Evolutionary conservation across 2,888 invertebrate genomes (phyloP).

Genomic region (Eilema sororculum): DNA sequence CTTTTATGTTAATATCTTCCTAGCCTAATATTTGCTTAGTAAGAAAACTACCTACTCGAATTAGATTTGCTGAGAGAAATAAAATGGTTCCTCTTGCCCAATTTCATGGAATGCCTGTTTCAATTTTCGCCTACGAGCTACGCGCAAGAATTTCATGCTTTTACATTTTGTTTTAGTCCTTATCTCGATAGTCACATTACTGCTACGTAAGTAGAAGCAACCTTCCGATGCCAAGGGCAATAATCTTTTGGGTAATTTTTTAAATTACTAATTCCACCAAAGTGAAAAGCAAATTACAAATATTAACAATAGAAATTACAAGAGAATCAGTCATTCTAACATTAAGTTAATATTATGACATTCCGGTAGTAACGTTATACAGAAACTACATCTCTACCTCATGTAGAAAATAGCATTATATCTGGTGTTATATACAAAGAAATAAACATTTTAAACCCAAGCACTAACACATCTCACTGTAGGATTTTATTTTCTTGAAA

Average conservation of each 20-base stretch:
- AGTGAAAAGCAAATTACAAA: neutral
- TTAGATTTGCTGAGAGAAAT: neutral
- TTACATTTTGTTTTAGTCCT: neutral
- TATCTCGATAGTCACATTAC: neutral
- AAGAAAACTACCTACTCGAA: neutral
- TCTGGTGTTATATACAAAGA: no score
- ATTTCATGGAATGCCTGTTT: neutral
- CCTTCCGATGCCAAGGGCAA: no score
- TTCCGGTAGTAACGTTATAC: no score
- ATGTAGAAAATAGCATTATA: no score
- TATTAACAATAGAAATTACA: neutral
- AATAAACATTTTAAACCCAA: neutral
- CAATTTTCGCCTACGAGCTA: neutral
- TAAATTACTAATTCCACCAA: neutral
- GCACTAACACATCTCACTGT: constrained; percentile 6
- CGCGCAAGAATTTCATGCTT: neutral
- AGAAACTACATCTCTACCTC: no score
- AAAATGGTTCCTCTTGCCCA: neutral
- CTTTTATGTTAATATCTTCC: no score
- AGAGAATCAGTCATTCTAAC: neutral
- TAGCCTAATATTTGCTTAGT: no score
- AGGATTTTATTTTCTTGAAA: constrained; percentile 27
- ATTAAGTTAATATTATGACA: no score
- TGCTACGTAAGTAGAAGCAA: no score
- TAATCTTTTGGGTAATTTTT: neutral